phyloP scores from a whole-genome alignment of 2,797 vertebrate species.

The Micropoecilia bifurca region DNA sequence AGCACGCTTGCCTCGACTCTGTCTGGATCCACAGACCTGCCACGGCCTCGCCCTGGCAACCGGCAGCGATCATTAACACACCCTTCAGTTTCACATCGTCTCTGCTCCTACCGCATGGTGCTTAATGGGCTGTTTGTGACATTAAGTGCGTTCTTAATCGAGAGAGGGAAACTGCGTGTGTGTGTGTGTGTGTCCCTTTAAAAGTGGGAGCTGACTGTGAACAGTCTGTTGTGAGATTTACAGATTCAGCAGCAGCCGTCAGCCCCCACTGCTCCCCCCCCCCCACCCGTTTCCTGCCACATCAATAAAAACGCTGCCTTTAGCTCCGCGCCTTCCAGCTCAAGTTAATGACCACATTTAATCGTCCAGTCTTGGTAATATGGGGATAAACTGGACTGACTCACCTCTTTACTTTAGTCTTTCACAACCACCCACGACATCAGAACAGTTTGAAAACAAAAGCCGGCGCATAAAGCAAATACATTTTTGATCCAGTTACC shows the following conservation, averaged over 20 bases:
- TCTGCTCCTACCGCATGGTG: slow-evolving; percentile 58
- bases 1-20: slow-evolving; percentile 3
- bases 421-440: slow-evolving; percentile 21
- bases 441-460: slow-evolving; percentile 14
- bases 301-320: slow-evolving; percentile 79
- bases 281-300: slow-evolving; percentile 73
- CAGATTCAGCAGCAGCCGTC: slow-evolving; percentile 75
- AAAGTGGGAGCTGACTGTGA: slow-evolving; percentile 73
- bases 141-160: slow-evolving; percentile 80
- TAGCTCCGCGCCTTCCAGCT: slow-evolving; percentile 67
- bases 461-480: slow-evolving; percentile 14
- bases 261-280: slow-evolving; percentile 18
- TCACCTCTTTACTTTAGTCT: slow-evolving; percentile 34
- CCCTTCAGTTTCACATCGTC: slow-evolving; percentile 66
- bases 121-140: slow-evolving; percentile 79
- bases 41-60: slow-evolving; percentile 43
- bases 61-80: slow-evolving; percentile 70
- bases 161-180: slow-evolving; percentile 59
- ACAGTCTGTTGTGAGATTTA: slow-evolving; percentile 73
- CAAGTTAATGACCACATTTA: slow-evolving; percentile 76
- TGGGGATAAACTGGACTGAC: slow-evolving; percentile 42
- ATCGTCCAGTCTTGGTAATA: slow-evolving; percentile 56
- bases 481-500: slow-evolving; percentile 5
- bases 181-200: slow-evolving; percentile 68
- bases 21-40: slow-evolving; percentile 34